Evolutionary conservation across 1,140 invertebrate species (phyloP).

Genomic region (Drosophila lini): DNA sequence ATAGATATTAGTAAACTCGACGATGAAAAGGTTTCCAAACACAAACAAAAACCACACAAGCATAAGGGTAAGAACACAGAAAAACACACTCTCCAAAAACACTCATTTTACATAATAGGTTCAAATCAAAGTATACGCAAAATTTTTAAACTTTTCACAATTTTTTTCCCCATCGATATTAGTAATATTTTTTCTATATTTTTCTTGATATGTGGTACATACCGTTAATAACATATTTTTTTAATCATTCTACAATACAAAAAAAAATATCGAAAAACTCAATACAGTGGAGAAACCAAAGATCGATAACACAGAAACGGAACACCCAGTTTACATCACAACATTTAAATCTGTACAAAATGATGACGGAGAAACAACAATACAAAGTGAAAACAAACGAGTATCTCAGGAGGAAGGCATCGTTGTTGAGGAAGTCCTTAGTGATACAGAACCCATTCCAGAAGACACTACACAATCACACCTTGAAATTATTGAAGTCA

Average conservation of each 20-base stretch:
- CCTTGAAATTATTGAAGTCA: constrained; percentile 81
- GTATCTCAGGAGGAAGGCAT: constrained; percentile 78
- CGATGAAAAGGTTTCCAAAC: constrained; percentile 76
- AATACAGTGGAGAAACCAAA: constrained; percentile 70
- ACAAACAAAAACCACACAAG: constrained; percentile 79
- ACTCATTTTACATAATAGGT: constrained; percentile 38
- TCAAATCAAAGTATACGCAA: constrained; percentile 67
- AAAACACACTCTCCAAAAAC: constrained; percentile 61
- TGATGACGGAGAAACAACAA: constrained; percentile 75
- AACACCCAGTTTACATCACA: constrained; percentile 81
- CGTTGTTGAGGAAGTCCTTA: constrained; percentile 83
- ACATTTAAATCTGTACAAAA: constrained; percentile 83
- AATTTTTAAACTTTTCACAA: not conserved
- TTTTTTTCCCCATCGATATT: constrained; percentile 3
- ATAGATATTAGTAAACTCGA: constrained; percentile 81
- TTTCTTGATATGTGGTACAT: constrained; percentile 1
- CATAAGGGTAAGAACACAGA: constrained; percentile 82
- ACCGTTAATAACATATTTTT: constrained; percentile 60
- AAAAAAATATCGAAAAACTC: constrained; percentile 28
- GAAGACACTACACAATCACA: constrained; percentile 69
- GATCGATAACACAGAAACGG: constrained; percentile 69
- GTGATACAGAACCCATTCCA: constrained; percentile 80
- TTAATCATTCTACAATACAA: constrained; percentile 49
- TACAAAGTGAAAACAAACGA: constrained; percentile 79
- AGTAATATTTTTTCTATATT: constrained; percentile 8